Evolutionary conservation across 2,113 vertebrate species (phyloP).

Genomic region (Corythoichthys intestinalis): DNA sequence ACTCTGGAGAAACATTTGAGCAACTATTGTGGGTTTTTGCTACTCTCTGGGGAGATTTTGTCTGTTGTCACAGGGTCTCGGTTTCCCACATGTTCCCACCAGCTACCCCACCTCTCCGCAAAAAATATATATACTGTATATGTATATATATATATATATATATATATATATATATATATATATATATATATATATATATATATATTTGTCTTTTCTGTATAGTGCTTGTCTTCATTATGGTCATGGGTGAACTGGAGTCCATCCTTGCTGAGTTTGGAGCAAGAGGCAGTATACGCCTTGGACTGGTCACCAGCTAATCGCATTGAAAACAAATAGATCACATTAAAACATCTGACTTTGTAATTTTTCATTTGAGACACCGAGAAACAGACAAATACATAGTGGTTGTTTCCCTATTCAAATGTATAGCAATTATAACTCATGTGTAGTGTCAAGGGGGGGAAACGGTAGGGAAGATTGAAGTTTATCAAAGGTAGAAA

Average conservation of each 20-base stretch:
- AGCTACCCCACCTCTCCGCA: slow-evolving; percentile 15
- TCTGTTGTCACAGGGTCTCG: slow-evolving; percentile 45
- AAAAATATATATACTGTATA: not conserved
- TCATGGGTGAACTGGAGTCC: not conserved
- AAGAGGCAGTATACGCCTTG: not conserved
- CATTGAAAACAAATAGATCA: not conserved
- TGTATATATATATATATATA: too few relatives aligned
- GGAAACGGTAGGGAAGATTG: not conserved
- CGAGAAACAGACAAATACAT: not conserved
- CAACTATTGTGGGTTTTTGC: slow-evolving; percentile 18
- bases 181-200: not conserved
- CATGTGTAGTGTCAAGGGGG: not conserved
- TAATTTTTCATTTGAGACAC: not conserved
- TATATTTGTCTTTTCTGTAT: not conserved
- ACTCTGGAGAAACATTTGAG: not conserved
- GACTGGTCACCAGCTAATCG: not conserved
- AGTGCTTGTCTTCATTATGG: not conserved
- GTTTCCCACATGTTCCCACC: slow-evolving; percentile 63
- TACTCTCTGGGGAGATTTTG: slow-evolving; percentile 45
- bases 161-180: not conserved
- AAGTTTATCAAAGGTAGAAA: not conserved
- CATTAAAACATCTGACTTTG: not conserved
- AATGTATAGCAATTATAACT: not conserved
- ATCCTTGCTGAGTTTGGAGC: not conserved
- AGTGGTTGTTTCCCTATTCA: not conserved